These are phyloP conservation scores for Ecdyonurus torrentis DNA, from an alignment of 2,888 invertebrate species.

Conservation along the genomic window DNA sequence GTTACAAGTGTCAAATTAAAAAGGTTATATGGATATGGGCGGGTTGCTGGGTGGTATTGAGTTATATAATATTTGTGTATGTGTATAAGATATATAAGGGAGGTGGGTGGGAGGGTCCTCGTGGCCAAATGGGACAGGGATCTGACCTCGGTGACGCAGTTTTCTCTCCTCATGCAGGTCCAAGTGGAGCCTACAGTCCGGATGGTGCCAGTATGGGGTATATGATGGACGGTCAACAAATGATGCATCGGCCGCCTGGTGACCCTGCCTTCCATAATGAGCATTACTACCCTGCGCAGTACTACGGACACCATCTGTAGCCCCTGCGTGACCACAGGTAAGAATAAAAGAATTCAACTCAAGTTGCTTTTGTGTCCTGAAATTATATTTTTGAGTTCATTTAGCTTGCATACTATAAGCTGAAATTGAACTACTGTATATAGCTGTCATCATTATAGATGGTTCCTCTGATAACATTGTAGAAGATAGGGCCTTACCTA, in stretches of 20 bases:
- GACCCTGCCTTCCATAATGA: constrained; percentile 90
- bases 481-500: too few species aligned
- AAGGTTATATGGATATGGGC: too few species aligned
- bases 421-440: too few species aligned
- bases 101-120: constrained; percentile 12
- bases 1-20: too few species aligned
- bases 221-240: constrained; percentile 85
- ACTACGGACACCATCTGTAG: constrained; percentile 85
- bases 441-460: too few species aligned
- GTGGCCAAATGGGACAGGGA: constrained; percentile 29
- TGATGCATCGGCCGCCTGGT: constrained; percentile 90
- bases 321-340: constrained; percentile 6
- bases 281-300: constrained; percentile 83
- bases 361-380: too few species aligned
- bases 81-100: neutral
- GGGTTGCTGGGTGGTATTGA: neutral
- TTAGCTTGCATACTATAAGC: too few species aligned
- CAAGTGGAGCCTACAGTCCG: constrained; percentile 90
- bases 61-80: too few species aligned
- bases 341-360: too few species aligned
- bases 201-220: constrained; percentile 93
- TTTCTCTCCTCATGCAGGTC: constrained; percentile 85
- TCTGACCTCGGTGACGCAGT: constrained; percentile 51
- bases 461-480: too few species aligned
- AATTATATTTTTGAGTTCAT: too few species aligned